Evolutionary conservation across 2,113 vertebrate genomes (phyloP).

Genomic region (Callionymus lyra): DNA sequence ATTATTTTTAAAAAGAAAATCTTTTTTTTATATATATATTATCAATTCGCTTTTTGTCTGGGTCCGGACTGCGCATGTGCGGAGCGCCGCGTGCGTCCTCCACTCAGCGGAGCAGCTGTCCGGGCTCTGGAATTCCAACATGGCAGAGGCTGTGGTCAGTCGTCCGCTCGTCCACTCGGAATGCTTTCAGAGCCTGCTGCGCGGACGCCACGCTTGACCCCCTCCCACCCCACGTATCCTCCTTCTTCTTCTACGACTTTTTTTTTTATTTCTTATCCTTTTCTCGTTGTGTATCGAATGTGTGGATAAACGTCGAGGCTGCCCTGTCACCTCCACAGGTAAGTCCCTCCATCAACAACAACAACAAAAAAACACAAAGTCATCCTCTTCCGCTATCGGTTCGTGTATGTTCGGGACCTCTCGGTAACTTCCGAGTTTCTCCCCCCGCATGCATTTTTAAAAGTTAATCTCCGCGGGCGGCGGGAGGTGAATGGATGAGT

Average conservation of each 20-base stretch:
- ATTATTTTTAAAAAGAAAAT: too few relatives aligned
- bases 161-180: conserved; percentile 92
- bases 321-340: conserved; percentile 81
- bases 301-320: conserved; percentile 72
- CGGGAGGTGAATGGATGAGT: conserved; percentile 48
- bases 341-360: conserved; percentile 68
- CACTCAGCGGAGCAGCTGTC: conserved; percentile 89
- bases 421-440: too few relatives aligned
- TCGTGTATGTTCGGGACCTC: not conserved
- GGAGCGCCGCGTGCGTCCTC: conserved; percentile 69
- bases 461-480: conserved; percentile 39
- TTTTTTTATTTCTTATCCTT: too few relatives aligned
- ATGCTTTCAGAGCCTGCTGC: conserved; percentile 87
- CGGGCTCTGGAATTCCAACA: conserved; percentile 99
- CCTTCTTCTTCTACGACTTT: conserved; percentile 71
- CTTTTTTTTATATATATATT: too few relatives aligned
- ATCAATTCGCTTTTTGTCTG: too few relatives aligned
- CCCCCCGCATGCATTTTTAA: conserved; percentile 4
- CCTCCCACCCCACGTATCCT: conserved; percentile 37
- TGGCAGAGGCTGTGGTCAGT: conserved; percentile 98
- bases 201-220: conserved; percentile 60
- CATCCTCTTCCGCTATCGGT: not conserved
- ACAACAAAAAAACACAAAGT: too few relatives aligned
- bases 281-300: conserved; percentile 85
- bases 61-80: conserved; percentile 75